Evolutionary conservation across 2,797 vertebrate genomes (phyloP).

Genomic region (Anas bernieri): DNA sequence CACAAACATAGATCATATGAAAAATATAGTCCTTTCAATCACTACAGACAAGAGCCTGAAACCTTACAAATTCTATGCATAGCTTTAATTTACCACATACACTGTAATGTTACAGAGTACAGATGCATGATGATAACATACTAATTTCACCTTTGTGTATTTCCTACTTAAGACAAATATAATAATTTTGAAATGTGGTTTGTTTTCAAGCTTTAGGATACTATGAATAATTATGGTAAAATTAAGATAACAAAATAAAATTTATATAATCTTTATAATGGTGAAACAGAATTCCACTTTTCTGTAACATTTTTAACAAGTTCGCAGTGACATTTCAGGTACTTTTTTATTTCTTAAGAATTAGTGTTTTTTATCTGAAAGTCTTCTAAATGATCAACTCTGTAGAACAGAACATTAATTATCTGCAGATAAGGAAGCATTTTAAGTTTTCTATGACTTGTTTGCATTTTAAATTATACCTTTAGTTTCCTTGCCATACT

Average conservation of each 20-base stretch:
- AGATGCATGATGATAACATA: not conserved
- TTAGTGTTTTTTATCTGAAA: not conserved
- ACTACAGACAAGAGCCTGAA: conserved; percentile 10
- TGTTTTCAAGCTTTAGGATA: conserved; percentile 32
- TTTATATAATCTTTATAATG: not conserved
- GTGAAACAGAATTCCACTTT: not conserved
- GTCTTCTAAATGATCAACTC: not conserved
- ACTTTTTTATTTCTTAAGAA: not conserved
- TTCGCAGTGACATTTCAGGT: conserved; percentile 7
- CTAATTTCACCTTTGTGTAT: not conserved
- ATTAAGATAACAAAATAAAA: conserved; percentile 43
- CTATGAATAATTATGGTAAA: conserved; percentile 33
- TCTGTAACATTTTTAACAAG: conserved; percentile 12
- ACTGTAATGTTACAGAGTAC: not conserved
- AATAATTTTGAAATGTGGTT: conserved; percentile 3
- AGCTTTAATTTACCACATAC: not conserved
- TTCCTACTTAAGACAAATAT: conserved; percentile 34
- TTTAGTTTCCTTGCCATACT: not conserved
- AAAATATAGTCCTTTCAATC: conserved; percentile 25
- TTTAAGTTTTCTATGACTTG: not conserved
- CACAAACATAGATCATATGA: not conserved
- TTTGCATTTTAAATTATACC: not conserved
- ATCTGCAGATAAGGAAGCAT: not conserved
- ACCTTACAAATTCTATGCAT: not conserved
- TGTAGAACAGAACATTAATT: conserved; percentile 21